Base-by-base conservation (phyloP, 2,888 invertebrate species). In the Arge pagana region DNA sequence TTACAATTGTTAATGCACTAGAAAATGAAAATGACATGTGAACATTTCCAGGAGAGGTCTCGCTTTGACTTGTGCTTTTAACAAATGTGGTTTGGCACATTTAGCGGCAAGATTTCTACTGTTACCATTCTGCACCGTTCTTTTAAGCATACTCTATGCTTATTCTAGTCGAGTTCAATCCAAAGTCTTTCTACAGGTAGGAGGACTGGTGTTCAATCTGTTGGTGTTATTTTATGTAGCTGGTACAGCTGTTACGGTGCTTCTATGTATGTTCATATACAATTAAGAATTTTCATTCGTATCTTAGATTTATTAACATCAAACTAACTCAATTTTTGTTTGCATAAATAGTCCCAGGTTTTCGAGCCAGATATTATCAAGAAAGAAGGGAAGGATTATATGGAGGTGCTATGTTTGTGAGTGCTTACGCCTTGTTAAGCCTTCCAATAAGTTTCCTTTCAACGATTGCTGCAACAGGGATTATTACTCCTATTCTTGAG, bases 281-380 rank as follows among this genome's bases (percentile, higher is more conserved):
- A 30, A 18, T 24, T 19, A 18, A 19, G 28, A 35, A 52, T 19
- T 21, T 50, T 49, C 24, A 3, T 15, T 7, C 10, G 5, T 7
- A 6, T 40, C 19, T 35, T 35, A 35, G 35, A 5, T 33, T 11
- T 28, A 5, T 33, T 4, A 0, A 37, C 19, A 24, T 10, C 28
- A 30, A 15, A 36, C 18, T 4, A n/a, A n/a, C n/a, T 3, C 8
- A 15, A 31, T 7, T 11, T 2, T 15, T n/a, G 4, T 15, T 31
- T 51, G 7, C 28, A n/a, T 39, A n/a, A n/a, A 53, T 70, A 91
- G 91, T 86, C 79, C 88, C 91, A 3, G 85, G 85, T 24, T 90
- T 90, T 77, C 81, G 95, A n/a, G 92, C 90, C n/a, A 82, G 92
- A 31, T 95, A 93, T 77, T 93, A 93, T 61, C 93, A 95, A 70